A percentile compares a stretch with the other conserved stretches of the same genome.
Evolutionary conservation across 2,888 invertebrate species (phyloP).

Genomic region (Orthosia cruda): DNA sequence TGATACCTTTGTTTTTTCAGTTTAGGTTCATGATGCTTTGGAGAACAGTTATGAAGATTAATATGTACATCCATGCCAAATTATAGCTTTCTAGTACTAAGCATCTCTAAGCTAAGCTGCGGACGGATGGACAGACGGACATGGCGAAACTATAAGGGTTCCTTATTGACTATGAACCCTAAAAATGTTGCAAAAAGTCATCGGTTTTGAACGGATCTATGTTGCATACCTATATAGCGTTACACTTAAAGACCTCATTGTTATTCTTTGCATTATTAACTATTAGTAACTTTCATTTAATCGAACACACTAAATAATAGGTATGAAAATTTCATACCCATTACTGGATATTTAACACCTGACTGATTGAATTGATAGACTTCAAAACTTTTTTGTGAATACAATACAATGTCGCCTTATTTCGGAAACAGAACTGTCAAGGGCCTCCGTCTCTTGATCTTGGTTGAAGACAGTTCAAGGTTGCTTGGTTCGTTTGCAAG

Average conservation of each 20-base stretch:
- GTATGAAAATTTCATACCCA: no score
- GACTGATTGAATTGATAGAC: not conserved
- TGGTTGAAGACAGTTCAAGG: conserved; percentile 14
- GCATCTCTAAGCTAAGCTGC: no score
- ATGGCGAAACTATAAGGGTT: no score
- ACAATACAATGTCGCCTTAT: not conserved
- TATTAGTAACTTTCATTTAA: no score
- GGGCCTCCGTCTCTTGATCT: conserved; percentile 12
- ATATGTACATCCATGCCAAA: no score
- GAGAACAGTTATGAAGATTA: no score
- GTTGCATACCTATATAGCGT: not conserved
- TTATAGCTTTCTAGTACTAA: no score
- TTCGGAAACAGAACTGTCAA: conserved; percentile 3
- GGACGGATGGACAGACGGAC: no score
- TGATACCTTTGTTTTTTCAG: no score
- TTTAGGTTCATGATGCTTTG: no score
- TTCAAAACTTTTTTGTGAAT: not conserved
- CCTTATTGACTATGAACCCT: no score
- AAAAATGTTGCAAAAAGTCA: not conserved
- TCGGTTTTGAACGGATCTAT: not conserved
- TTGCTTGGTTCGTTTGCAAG: not conserved
- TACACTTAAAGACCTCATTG: not conserved
- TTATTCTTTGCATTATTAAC: not conserved
- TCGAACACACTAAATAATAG: no score
- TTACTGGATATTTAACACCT: not conserved